A percentile compares a stretch with the other conserved stretches of the same genome.
Conservation (phyloP, 2,113 vertebrate genomes). For the Laticauda laticaudata region DNA sequence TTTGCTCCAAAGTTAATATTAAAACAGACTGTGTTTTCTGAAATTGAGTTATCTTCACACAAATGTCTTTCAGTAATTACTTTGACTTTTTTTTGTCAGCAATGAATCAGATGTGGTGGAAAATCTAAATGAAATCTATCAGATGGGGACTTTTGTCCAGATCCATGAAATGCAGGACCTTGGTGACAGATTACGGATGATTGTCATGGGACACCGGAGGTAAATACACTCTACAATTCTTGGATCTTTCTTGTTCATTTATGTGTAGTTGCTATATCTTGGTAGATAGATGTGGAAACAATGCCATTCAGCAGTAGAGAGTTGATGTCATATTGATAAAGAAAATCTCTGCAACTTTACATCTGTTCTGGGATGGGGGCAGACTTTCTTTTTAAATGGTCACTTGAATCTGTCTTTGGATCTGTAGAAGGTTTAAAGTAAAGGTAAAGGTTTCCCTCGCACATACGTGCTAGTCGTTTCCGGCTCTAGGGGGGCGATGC, state of each 20-base stretch:
- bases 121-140: conserved; percentile 86
- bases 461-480: too few species aligned
- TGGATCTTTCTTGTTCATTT: neutral
- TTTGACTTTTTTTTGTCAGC: conserved; percentile 62
- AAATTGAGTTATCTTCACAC: neutral
- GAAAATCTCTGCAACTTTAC: neutral
- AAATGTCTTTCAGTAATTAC: neutral
- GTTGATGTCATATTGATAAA: too few species aligned
- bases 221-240: conserved; percentile 5
- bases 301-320: neutral
- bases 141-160: conserved; percentile 94
- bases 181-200: conserved; percentile 96
- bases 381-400: neutral
- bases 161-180: conserved; percentile 99
- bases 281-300: neutral
- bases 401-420: neutral
- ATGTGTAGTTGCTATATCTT: neutral
- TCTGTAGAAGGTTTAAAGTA: neutral
- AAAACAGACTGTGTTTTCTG: neutral
- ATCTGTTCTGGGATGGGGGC: neutral
- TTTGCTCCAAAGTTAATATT: neutral
- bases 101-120: conserved; percentile 91
- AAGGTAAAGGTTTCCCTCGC: too few species aligned
- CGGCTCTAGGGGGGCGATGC: too few species aligned
- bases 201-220: conserved; percentile 96